Percentiles rank a stretch among this genome's conserved stretches.
Conservation (phyloP, 2,888 invertebrate species). For the Pharmacophagus antenor region DNA sequence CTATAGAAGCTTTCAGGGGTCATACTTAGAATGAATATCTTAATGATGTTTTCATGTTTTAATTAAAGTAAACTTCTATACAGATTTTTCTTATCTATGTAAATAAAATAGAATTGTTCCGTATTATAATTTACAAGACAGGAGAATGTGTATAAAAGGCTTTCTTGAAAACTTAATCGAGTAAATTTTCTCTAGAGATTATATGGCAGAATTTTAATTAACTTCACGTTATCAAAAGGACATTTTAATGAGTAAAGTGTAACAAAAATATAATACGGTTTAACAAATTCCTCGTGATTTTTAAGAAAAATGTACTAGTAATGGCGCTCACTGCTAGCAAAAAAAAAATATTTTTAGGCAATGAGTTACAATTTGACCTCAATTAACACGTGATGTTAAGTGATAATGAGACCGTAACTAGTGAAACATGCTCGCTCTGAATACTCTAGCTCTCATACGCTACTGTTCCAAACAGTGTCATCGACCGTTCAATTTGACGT, state of each 20-base stretch:
- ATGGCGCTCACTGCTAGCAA: no score
- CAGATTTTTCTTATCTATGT: not conserved
- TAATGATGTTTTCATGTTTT: conserved; percentile 7
- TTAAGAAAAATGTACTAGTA: not conserved
- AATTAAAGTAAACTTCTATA: not conserved
- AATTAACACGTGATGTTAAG: no score
- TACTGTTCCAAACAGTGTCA: no score
- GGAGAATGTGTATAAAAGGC: not conserved
- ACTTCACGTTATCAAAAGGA: not conserved
- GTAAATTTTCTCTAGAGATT: not conserved
- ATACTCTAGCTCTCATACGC: no score
- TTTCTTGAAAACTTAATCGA: not conserved
- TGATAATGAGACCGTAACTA: no score
- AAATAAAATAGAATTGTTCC: not conserved
- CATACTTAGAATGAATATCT: conserved; percentile 16
- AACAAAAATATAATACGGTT: not conserved
- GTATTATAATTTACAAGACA: not conserved
- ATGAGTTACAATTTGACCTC: no score
- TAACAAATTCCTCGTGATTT: not conserved
- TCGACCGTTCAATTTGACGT: no score
- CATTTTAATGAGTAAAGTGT: not conserved
- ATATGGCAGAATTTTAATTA: no score
- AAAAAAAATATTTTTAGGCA: no score
- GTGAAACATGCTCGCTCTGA: no score
- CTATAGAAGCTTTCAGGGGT: conserved; percentile 10